Evolutionary conservation across 2,797 vertebrate genomes (phyloP).

Genomic region (Pelodytes ibericus): DNA sequence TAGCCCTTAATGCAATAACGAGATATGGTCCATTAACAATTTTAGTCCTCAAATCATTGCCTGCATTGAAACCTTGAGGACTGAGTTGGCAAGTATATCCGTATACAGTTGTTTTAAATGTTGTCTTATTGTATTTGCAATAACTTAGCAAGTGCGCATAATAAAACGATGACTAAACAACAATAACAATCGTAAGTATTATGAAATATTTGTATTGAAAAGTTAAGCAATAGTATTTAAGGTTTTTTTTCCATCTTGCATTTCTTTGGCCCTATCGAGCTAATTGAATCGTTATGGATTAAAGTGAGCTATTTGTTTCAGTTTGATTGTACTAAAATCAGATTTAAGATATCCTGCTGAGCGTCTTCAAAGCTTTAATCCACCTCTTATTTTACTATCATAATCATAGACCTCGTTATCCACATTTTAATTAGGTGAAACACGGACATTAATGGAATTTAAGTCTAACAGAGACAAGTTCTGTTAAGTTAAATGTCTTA

Average conservation of each 20-base stretch:
- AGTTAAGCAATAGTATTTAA: not conserved
- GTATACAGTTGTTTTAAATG: not conserved
- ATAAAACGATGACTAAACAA: not conserved
- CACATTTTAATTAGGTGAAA: conserved; percentile 24
- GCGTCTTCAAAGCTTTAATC: conserved; percentile 29
- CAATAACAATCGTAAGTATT: not conserved
- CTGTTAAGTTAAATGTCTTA: not conserved
- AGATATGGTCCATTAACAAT: no score
- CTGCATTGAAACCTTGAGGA: no score
- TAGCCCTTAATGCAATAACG: no score
- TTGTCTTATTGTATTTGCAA: not conserved
- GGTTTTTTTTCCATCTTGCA: not conserved
- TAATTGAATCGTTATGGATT: conserved; percentile 32
- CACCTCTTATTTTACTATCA: conserved; percentile 18
- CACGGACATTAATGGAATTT: conserved; percentile 15
- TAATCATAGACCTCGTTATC: conserved; percentile 22
- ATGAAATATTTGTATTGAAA: not conserved
- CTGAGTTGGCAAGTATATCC: no score
- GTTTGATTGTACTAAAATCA: conserved; percentile 35
- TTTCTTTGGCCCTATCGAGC: conserved; percentile 11
- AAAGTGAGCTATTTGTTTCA: conserved; percentile 23
- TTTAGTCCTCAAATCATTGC: no score
- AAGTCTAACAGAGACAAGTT: conserved; percentile 8
- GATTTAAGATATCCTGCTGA: conserved; percentile 34
- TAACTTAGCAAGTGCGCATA: not conserved